Conservation (phyloP, 2,113 vertebrate species). For the Tupaia chinensis region DNA sequence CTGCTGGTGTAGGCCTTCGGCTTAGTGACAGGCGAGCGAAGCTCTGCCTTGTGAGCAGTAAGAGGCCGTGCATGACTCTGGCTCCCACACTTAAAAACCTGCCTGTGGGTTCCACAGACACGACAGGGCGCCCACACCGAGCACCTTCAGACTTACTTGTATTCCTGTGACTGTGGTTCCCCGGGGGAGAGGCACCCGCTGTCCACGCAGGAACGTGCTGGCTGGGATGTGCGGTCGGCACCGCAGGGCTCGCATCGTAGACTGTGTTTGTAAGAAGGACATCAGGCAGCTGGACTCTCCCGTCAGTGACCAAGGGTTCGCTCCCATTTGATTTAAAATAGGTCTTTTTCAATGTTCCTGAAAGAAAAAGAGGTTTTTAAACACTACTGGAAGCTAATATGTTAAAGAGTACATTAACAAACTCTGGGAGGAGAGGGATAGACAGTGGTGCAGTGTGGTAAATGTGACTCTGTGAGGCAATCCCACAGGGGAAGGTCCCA, state of each 20-base stretch:
- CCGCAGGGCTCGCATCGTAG: conserved; percentile 72
- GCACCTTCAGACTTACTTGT: conserved; percentile 71
- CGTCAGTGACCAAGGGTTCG: conserved; percentile 80
- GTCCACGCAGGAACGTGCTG: conserved; percentile 70
- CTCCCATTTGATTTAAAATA: conserved; percentile 88
- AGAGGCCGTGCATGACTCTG: neutral
- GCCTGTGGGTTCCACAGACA: conserved; percentile 45
- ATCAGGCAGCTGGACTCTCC: conserved; percentile 73
- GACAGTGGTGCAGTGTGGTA: too few relatives aligned
- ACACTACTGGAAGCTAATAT: neutral
- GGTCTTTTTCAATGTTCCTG: conserved; percentile 89
- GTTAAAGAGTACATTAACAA: neutral
- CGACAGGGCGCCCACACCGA: conserved; percentile 47
- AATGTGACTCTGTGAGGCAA: too few relatives aligned
- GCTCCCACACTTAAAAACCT: conserved; percentile 47
- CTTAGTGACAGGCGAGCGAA: conserved; percentile 19
- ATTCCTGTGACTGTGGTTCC: conserved; percentile 79
- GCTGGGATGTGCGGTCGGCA: conserved; percentile 10
- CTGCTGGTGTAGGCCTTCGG: neutral
- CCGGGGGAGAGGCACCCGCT: conserved; percentile 45
- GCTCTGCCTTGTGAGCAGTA: neutral
- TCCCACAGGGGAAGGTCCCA: too few relatives aligned
- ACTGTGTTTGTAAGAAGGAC: conserved; percentile 65
- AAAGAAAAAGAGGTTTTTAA: conserved; percentile 60
- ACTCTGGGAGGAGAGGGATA: too few relatives aligned